Percentiles rank a stretch among this genome's conserved stretches.
phyloP scores from a whole-genome alignment of 2,888 invertebrate species.

The Yponomeuta evonymella region DNA sequence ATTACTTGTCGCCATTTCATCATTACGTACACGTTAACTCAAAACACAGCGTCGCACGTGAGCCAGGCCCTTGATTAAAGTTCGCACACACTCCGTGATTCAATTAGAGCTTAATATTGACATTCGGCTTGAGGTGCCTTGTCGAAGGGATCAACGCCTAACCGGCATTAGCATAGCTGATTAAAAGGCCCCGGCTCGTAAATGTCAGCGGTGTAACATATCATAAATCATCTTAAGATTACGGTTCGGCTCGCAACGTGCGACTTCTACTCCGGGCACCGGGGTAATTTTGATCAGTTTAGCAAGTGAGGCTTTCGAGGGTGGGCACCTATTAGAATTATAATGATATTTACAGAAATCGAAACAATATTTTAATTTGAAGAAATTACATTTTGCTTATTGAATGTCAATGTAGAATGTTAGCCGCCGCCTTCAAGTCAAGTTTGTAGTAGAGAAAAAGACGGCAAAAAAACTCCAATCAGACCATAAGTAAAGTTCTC shows the following conservation, averaged over 20 bases:
- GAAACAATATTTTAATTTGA: too few species aligned
- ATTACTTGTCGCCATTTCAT: too few species aligned
- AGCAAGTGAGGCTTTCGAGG: neutral
- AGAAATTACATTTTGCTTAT: too few species aligned
- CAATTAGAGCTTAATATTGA: conserved; percentile 68
- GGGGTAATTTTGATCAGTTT: neutral
- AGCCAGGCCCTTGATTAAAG: conserved; percentile 52
- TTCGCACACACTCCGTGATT: conserved; percentile 58
- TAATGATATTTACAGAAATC: too few species aligned
- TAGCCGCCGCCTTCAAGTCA: too few species aligned
- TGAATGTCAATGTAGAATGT: too few species aligned
- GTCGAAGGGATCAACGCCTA: conserved; percentile 59
- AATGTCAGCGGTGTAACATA: conserved; percentile 68
- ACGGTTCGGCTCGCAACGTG: conserved; percentile 55
- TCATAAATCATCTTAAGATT: conserved; percentile 75
- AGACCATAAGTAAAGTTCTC: too few species aligned
- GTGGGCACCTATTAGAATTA: neutral
- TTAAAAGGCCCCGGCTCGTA: conserved; percentile 71
- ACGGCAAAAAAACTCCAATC: too few species aligned
- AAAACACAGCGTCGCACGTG: neutral
- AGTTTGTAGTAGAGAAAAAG: too few species aligned
- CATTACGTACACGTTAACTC: neutral
- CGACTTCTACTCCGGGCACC: neutral
- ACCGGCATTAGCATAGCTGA: conserved; percentile 70
- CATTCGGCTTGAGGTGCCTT: conserved; percentile 49